phyloP scores from a whole-genome alignment of 2,113 vertebrate genomes.

The Syrrhaptes paradoxus region DNA sequence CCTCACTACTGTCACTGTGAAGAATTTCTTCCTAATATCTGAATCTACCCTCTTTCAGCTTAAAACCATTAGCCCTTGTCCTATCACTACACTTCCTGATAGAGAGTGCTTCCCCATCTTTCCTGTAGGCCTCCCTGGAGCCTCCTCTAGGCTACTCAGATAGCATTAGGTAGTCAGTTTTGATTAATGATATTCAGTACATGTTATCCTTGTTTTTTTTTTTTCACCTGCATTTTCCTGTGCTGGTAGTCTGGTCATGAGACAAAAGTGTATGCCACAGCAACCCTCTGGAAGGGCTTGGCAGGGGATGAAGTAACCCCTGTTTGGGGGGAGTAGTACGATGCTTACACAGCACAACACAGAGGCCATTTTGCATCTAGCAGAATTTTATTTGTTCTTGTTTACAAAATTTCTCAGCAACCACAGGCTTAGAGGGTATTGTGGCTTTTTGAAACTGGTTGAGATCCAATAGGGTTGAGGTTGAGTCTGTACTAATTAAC shows the following conservation, averaged over 20 bases:
- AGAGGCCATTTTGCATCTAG: not conserved
- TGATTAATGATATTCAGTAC: not conserved
- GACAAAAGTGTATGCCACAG: not conserved
- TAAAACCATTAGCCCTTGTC: too few relatives aligned
- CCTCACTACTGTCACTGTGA: too few relatives aligned
- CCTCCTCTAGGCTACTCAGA: not conserved
- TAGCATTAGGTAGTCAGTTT: not conserved
- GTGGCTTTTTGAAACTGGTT: not conserved
- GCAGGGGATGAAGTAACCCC: not conserved
- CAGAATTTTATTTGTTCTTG: not conserved
- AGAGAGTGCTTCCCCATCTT: too few relatives aligned
- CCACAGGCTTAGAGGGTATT: not conserved
- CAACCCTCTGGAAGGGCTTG: not conserved
- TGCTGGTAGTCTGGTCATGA: not conserved
- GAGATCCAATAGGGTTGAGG: not conserved
- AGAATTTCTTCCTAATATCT: too few relatives aligned
- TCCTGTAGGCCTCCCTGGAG: too few relatives aligned
- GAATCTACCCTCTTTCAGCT: too few relatives aligned
- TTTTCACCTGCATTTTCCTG: fast-evolving
- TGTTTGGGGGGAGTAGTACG: not conserved
- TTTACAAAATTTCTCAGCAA: not conserved
- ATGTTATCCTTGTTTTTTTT: not conserved
- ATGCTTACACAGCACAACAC: not conserved
- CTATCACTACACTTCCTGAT: too few relatives aligned
- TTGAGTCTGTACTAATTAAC: not conserved